Evolutionary conservation across 2,888 invertebrate species (phyloP).

Genomic region (Tinea semifulvella): DNA sequence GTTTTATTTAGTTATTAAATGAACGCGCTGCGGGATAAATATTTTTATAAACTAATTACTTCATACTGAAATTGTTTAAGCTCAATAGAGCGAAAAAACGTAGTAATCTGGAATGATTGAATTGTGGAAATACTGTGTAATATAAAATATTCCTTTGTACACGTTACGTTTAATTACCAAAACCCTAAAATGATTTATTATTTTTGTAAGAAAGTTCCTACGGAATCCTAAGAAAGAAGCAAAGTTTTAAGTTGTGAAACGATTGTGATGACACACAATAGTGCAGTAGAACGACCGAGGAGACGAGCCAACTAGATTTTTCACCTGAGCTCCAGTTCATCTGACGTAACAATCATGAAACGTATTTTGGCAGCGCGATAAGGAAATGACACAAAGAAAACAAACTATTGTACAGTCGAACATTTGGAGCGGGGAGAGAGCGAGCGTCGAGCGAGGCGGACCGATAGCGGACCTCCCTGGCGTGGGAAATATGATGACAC

Average conservation of each 20-base stretch:
- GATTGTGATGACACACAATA: slow-evolving; percentile 12
- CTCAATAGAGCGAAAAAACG: slow-evolving; percentile 1
- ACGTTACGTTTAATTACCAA: too few relatives aligned
- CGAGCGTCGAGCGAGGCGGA: not conserved
- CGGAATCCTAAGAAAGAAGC: slow-evolving; percentile 1
- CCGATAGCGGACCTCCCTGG: slow-evolving; percentile 1
- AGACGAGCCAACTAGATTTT: slow-evolving; percentile 34
- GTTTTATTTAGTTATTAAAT: slow-evolving; percentile 12
- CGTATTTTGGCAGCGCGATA: slow-evolving; percentile 66
- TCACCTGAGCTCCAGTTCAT: slow-evolving; percentile 59
- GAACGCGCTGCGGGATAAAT: not conserved
- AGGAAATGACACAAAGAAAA: slow-evolving; percentile 67
- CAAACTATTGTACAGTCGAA: slow-evolving; percentile 58
- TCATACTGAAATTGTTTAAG: not conserved
- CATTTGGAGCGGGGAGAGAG: slow-evolving; percentile 38
- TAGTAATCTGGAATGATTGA: not conserved
- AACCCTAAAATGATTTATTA: too few relatives aligned
- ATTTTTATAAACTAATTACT: slow-evolving; percentile 3
- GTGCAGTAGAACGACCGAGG: slow-evolving; percentile 4
- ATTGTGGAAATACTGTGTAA: not conserved
- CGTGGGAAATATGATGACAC: slow-evolving; percentile 12
- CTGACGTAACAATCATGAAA: slow-evolving; percentile 62
- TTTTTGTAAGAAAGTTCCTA: too few relatives aligned
- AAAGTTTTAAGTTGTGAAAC: slow-evolving; percentile 1
- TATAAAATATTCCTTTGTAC: too few relatives aligned